Evolutionary conservation across 2,888 invertebrate species (phyloP).

Genomic region (Leptopterna dolabrata): DNA sequence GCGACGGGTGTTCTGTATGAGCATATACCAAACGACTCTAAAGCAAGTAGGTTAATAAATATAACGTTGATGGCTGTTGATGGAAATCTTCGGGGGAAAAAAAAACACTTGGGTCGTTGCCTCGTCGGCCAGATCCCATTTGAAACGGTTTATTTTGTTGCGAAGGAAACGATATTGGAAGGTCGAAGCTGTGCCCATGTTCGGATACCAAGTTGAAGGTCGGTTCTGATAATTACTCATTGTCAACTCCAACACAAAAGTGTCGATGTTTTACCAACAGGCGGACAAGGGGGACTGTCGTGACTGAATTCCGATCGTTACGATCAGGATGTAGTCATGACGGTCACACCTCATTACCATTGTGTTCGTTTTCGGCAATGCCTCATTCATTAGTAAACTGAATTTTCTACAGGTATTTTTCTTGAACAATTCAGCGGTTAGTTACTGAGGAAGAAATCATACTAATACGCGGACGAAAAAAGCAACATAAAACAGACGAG

Average conservation of each 20-base stretch:
- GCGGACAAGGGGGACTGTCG: not conserved
- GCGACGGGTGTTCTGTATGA: no score
- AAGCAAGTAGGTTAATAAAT: no score
- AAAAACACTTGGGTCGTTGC: no score
- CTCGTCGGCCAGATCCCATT: not conserved
- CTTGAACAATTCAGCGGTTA: no score
- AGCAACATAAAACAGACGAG: no score
- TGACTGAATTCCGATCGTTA: not conserved
- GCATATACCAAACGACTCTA: no score
- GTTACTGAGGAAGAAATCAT: no score
- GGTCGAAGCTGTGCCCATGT: not conserved
- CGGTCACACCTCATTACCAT: not conserved
- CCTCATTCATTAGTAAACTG: not conserved
- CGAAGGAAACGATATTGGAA: not conserved
- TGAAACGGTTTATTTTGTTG: not conserved
- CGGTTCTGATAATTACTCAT: not conserved
- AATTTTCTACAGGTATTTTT: not conserved
- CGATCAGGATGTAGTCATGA: not conserved
- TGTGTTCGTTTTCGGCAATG: not conserved
- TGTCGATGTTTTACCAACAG: not conserved
- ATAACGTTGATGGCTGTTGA: no score
- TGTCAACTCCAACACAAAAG: not conserved
- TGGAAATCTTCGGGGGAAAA: no score
- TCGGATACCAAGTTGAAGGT: constrained; percentile 7
- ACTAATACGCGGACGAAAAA: no score